Evolutionary conservation across 53 echinoderm and acorn worm genomes (phyloP), one percentile per base, ranked within the genome.

Genomic region (Astropecten irregularis): DNA sequence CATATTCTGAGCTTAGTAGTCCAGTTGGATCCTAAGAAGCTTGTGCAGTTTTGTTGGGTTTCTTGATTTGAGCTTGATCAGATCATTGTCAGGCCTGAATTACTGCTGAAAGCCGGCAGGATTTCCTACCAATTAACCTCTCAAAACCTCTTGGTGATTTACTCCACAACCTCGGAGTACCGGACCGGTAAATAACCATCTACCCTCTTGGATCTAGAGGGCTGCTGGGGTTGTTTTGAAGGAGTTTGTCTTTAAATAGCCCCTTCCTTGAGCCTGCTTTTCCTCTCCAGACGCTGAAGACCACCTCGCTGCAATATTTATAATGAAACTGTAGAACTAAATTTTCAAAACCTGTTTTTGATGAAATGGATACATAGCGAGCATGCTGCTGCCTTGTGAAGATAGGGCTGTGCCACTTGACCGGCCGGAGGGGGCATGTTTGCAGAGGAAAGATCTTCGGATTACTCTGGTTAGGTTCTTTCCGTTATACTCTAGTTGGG

Each of bases 201-300:
- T 44, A 68, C 44, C 40, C 35, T 16, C 21, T 18, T 19, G 26
- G 58, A 58, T 58, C 6, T 34, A 36, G 37, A 18, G 5, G 36
- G 39, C 23, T 11, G 11, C 6, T 42, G 4, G 54, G 19, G 70
- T 47, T 79, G 60, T 79, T 60, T 79, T 79, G 61, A 49, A 42
- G 60, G 20, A 40, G 37, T 76, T 57, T 23, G 21, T 30, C 39
- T 46, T 37, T 61, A 79, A 79, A 60, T 42, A 79, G 62, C 79
- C 58, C 42, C 40, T 77, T 49, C 72, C 50, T 55, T 74, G 39
- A 38, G 28, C 47, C 61, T 44, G 59, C 27, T 44, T 61, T 79
- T 79, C 79, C 79, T 62, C 63, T 20, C 62, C 60, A 61, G 79
- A 79, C 79, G 32, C 28, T 22, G 26, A 3, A 10, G 79, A 46